Base-by-base conservation (phyloP, 2,797 vertebrate species). In the Triplophysa yarkandensis region DNA sequence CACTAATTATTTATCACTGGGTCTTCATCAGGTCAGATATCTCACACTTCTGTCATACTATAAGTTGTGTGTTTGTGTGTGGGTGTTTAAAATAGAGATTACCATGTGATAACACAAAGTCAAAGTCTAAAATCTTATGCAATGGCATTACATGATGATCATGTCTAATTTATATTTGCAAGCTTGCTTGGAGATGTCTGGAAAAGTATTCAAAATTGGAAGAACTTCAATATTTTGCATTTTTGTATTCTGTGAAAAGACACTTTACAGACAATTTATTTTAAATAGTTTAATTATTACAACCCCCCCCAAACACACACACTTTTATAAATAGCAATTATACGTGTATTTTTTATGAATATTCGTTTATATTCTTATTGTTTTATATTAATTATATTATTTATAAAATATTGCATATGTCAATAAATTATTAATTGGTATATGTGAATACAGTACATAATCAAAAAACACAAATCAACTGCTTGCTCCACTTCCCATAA, bases 11-110 rank as follows among this genome's bases (percentile, higher is more conserved):
- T 28, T 25, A 70, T 60, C 14, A 46, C 36, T 17, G 54, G 13
- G 54, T 19, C 50, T 25, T 54, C 23, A 54, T 4, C 14, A 54
- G 50, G 50, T 54, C 50, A 25, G 50, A 52, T 54, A 27, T 54
- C 13, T 14, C 23, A 14, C 2, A 32, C 17, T 16, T 17, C 13
- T 21, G 63, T 21, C 16, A 54, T 54, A 39, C 9, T 55, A 14
- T 54, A 6, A n/a, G 11, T 19, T 6, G 21, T 50, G 8, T 23
- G 48, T 6, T 34, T 50, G 8, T 23, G 48, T 39, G 36, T 39
- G 2, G 36, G 57, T 16, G 32, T 41, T 71, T 32, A 28, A 76
- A 44, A 71, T 75, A 36, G 7, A 36, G 34, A 36, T 36, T 39
- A 39, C 36, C 30, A 30, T 36, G 9, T 36, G 34, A 39, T 39